phyloP scores from a whole-genome alignment of 37 sponge, comb jelly and placozoan species.

The Spongilla lacustris region DNA sequence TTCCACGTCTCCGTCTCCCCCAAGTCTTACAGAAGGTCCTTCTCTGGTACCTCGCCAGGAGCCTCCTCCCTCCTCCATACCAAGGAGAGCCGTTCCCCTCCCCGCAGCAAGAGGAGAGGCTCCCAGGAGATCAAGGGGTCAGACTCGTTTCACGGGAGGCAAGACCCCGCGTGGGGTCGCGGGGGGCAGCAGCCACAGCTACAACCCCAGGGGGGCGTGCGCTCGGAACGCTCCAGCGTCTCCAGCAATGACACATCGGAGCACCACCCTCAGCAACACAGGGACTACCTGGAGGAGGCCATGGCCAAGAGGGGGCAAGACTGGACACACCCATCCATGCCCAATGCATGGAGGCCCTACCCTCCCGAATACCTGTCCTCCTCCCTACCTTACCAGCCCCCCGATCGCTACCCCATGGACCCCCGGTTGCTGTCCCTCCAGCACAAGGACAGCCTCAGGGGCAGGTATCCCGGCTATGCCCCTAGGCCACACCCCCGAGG shows the following conservation, averaged over 20 bases:
- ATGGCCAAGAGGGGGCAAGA: not conserved
- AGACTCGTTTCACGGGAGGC: too few relatives aligned
- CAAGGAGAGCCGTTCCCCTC: not conserved
- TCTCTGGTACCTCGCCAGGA: not conserved
- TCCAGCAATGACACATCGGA: not conserved
- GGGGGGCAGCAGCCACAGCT: too few relatives aligned
- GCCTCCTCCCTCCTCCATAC: not conserved
- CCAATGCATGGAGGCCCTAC: not conserved
- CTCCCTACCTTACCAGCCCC: not conserved
- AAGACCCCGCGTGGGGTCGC: too few relatives aligned
- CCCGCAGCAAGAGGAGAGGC: not conserved
- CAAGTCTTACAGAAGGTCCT: not conserved
- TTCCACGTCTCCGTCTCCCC: not conserved
- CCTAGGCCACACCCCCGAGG: slow-evolving; percentile 3
- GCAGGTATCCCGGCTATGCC: not conserved
- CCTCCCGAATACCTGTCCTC: not conserved
- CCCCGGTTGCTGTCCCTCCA: not conserved
- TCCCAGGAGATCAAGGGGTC: too few relatives aligned
- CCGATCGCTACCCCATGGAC: not conserved
- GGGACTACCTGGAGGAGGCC: not conserved
- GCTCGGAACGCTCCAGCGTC: not conserved
- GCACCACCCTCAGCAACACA: not conserved
- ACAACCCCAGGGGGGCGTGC: not conserved
- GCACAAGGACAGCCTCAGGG: not conserved
- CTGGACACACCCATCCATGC: not conserved